These are phyloP conservation scores for Vulpes ferrilata DNA, from an alignment of 2,113 vertebrate genomes.

Conservation along the genomic window DNA sequence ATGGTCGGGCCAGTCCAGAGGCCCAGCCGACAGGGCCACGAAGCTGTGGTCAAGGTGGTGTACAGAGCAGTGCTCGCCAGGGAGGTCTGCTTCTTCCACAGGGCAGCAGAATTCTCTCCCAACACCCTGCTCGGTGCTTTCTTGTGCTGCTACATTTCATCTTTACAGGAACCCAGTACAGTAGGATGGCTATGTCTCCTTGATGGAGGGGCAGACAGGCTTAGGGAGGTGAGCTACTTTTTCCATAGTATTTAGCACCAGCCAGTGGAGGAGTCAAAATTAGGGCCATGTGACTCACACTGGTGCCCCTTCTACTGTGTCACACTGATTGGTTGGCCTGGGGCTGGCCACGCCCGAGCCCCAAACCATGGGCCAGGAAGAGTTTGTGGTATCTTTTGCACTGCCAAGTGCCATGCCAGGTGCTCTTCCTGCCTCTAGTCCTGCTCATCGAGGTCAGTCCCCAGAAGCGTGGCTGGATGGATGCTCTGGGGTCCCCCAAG, in stretches of 20 bases:
- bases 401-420: neutral
- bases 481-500: neutral
- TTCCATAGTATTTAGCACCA: neutral
- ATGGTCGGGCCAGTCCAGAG: neutral
- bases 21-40: neutral
- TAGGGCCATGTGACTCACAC: neutral
- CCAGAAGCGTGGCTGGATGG: fast-evolving
- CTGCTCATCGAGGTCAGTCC: neutral
- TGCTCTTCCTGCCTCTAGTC: neutral
- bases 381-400: neutral
- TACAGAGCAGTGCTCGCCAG: neutral
- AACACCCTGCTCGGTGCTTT: neutral
- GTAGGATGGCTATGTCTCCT: neutral
- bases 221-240: neutral
- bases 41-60: neutral
- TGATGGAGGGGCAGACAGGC: neutral
- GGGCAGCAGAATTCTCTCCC: neutral
- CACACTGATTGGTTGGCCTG: neutral
- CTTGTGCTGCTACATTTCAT: neutral
- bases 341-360: neutral
- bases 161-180: neutral
- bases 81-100: neutral
- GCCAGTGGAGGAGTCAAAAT: neutral
- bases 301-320: neutral
- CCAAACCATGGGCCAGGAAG: neutral